phyloP scores from a whole-genome alignment of 2,797 vertebrate genomes.

The Manis crassicaudata region DNA sequence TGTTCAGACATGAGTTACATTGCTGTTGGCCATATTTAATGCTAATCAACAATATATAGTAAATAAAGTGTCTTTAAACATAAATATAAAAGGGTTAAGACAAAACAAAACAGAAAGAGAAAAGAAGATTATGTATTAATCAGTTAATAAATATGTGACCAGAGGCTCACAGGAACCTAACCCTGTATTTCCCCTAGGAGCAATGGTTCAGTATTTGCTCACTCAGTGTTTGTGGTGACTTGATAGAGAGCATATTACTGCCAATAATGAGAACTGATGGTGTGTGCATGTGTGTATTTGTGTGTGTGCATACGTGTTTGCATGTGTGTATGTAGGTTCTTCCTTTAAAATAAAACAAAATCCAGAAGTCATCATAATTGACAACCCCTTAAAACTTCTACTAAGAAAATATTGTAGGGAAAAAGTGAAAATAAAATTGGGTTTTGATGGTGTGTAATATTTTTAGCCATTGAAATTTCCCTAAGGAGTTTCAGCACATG shows the following conservation, averaged over 20 bases:
- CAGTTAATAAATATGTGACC: background rate
- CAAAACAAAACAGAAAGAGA: too few species aligned
- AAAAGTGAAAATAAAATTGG: constrained; percentile 65
- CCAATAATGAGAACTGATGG: background rate
- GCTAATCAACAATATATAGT: background rate
- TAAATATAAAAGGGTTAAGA: background rate
- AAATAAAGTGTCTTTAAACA: background rate
- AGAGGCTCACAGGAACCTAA: constrained; percentile 22
- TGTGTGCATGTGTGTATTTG: background rate
- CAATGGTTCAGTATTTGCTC: background rate
- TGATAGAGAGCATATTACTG: background rate
- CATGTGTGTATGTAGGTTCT: background rate
- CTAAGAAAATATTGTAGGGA: constrained; percentile 29
- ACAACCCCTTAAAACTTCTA: constrained; percentile 36
- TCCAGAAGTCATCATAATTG: constrained; percentile 32
- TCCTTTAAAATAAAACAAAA: constrained; percentile 60
- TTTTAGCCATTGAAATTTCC: constrained; percentile 79
- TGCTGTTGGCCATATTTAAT: background rate
- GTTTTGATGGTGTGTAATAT: constrained; percentile 65
- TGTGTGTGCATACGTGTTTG: accelerated
- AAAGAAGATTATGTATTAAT: background rate
- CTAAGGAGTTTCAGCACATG: constrained; percentile 76
- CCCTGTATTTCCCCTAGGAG: background rate
- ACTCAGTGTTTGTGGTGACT: background rate
- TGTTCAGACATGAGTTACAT: background rate